Evolutionary conservation across 2,113 vertebrate genomes (phyloP).

Genomic region (Amphilophus citrinellus): DNA sequence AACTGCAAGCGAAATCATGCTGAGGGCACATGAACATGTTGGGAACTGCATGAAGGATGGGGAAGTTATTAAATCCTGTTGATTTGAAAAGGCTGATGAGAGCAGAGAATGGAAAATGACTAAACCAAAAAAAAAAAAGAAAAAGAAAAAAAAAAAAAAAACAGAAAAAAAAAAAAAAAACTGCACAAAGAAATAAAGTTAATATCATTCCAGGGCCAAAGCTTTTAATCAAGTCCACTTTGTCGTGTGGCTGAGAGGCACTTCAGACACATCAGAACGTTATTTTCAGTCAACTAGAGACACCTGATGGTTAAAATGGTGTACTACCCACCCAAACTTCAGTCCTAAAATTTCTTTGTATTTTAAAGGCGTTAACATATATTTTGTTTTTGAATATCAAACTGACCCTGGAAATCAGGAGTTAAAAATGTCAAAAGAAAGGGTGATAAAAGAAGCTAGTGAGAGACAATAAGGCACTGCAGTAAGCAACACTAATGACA

Average conservation of each 20-base stretch:
- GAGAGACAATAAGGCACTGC: conserved; percentile 26
- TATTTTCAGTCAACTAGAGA: conserved; percentile 47
- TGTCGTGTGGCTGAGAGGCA: background rate
- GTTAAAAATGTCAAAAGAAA: conserved; percentile 41
- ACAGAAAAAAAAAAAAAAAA: conserved; percentile 26
- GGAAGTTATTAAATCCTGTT: background rate
- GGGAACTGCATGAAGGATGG: conserved; percentile 27
- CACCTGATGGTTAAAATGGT: conserved; percentile 59
- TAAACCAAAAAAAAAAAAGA: conserved; percentile 18
- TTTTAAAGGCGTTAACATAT: background rate
- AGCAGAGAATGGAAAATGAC: conserved; percentile 1
- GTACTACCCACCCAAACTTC: background rate
- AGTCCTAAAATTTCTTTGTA: background rate
- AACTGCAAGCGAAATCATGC: conserved; percentile 65
- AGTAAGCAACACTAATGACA: conserved; percentile 36
- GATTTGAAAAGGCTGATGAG: conserved; percentile 21
- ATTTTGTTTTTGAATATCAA: conserved; percentile 8
- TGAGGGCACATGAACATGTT: conserved; percentile 17
- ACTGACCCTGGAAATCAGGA: conserved; percentile 58
- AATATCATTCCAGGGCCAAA: conserved; percentile 60
- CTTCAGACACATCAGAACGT: background rate
- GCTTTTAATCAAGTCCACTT: conserved; percentile 9
- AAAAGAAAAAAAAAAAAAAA: conserved; percentile 20
- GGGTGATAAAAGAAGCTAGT: conserved; percentile 3
- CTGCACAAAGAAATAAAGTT: conserved; percentile 39